Conservation (phyloP, 1,140 invertebrate species). For the Macrobrachium rosenbergii region DNA sequence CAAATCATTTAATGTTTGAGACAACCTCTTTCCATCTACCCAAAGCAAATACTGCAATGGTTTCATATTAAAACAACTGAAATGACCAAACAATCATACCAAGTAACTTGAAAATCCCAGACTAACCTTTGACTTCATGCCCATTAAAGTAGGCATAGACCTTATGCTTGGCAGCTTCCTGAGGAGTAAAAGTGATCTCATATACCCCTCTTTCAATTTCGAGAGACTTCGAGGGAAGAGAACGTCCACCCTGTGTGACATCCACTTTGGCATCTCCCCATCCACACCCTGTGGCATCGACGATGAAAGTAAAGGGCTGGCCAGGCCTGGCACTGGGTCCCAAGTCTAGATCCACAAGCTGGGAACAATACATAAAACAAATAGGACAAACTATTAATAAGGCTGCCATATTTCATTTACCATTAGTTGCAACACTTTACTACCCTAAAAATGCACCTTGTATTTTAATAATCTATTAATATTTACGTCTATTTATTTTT, state of each 20-base stretch:
- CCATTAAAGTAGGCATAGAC: conserved; percentile 96
- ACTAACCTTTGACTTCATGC: conserved; percentile 91
- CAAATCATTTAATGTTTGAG: conserved; percentile 12
- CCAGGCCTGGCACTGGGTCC: conserved; percentile 82
- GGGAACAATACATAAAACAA: conserved; percentile 18
- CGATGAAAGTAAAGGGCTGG: conserved; percentile 84
- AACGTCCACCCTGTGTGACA: conserved; percentile 80
- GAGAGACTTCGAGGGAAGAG: conserved; percentile 86
- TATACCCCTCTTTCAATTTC: conserved; percentile 87
- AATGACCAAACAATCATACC: not conserved
- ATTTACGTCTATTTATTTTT: too few species aligned
- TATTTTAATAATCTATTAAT: too few species aligned
- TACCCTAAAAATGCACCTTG: too few species aligned
- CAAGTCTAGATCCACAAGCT: conserved; percentile 81
- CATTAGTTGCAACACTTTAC: too few species aligned
- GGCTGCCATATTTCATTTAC: too few species aligned
- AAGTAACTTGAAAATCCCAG: not conserved
- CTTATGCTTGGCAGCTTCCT: conserved; percentile 90
- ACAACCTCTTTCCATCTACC: too few species aligned
- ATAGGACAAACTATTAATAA: too few species aligned
- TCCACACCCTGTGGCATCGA: conserved; percentile 84
- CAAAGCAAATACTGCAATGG: too few species aligned
- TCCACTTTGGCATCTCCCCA: conserved; percentile 90
- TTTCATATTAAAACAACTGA: not conserved
- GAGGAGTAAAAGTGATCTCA: conserved; percentile 89